Percentiles rank a stretch among this genome's conserved stretches.
phyloP scores from a whole-genome alignment of 2,797 vertebrate genomes.

The Tiaroga cobitis region DNA sequence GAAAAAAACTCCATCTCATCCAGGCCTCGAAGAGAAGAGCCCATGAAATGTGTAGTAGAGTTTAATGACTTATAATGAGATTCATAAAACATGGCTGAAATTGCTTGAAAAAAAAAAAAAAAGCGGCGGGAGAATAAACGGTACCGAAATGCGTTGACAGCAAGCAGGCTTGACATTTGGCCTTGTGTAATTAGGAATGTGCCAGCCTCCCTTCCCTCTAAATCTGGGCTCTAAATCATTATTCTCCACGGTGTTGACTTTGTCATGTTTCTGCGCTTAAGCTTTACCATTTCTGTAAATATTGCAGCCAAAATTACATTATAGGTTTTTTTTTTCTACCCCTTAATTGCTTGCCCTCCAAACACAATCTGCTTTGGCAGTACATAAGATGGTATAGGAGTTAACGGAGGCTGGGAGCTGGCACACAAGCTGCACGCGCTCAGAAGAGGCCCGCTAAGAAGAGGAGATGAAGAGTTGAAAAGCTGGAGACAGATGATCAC shows the following conservation, averaged over 20 bases:
- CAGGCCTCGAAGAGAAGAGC: slow-evolving; percentile 64
- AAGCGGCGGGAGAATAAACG: slow-evolving; percentile 63
- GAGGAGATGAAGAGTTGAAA: slow-evolving; percentile 77
- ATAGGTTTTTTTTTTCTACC: slow-evolving; percentile 79
- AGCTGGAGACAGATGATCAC: slow-evolving; percentile 82
- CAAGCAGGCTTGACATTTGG: slow-evolving; percentile 86
- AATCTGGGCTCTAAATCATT: slow-evolving; percentile 84
- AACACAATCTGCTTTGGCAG: slow-evolving; percentile 89
- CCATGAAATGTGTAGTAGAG: slow-evolving; percentile 79
- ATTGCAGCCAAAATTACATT: slow-evolving; percentile 86
- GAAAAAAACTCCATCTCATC: slow-evolving; percentile 33
- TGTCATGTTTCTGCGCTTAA: slow-evolving; percentile 79
- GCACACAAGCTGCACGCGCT: slow-evolving; percentile 68
- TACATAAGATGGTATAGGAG: slow-evolving; percentile 85
- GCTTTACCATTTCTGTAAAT: slow-evolving; percentile 77
- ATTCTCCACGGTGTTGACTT: slow-evolving; percentile 83
- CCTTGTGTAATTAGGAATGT: slow-evolving; percentile 83
- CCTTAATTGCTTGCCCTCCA: slow-evolving; percentile 89
- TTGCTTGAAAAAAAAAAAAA: slow-evolving; percentile 69
- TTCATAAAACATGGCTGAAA: slow-evolving; percentile 81
- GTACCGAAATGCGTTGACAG: slow-evolving; percentile 80
- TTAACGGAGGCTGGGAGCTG: slow-evolving; percentile 85
- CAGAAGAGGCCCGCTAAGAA: slow-evolving; percentile 77
- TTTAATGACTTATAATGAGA: slow-evolving; percentile 87
- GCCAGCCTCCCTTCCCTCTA: slow-evolving; percentile 81